Evolutionary conservation across 2,888 invertebrate species (phyloP).

Genomic region (Pristionchus japonicus): DNA sequence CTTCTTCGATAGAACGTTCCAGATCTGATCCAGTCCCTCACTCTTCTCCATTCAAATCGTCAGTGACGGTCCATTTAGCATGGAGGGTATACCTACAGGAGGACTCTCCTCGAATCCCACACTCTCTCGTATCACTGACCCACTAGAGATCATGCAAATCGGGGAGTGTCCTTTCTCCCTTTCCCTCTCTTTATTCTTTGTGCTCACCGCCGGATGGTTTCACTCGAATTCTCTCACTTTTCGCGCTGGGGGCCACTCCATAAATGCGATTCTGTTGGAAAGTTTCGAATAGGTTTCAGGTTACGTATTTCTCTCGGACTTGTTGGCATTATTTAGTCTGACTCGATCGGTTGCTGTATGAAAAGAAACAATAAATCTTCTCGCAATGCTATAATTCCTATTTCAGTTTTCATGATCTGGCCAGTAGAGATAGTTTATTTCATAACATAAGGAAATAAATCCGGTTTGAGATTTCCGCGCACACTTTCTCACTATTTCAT

Average conservation of each 20-base stretch:
- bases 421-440: too few species aligned
- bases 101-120: not conserved
- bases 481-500: too few species aligned
- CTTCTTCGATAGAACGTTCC: not conserved
- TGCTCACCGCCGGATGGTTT: not conserved
- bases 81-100: constrained; percentile 29
- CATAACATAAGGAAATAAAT: too few species aligned
- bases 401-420: too few species aligned
- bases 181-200: not conserved
- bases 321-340: too few species aligned
- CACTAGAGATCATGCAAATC: not conserved
- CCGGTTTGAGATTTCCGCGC: too few species aligned
- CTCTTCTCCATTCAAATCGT: not conserved
- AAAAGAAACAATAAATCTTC: too few species aligned
- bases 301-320: too few species aligned
- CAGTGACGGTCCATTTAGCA: constrained; percentile 8
- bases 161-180: not conserved
- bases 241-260: not conserved
- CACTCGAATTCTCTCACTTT: not conserved
- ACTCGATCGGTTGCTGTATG: too few species aligned
- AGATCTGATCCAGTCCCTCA: not conserved
- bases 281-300: too few species aligned
- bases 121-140: not conserved
- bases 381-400: too few species aligned
- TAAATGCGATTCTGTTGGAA: not conserved